These are phyloP conservation scores for Larimichthys crocea DNA, from an alignment of 2,113 vertebrate species.

Conservation along the genomic window DNA sequence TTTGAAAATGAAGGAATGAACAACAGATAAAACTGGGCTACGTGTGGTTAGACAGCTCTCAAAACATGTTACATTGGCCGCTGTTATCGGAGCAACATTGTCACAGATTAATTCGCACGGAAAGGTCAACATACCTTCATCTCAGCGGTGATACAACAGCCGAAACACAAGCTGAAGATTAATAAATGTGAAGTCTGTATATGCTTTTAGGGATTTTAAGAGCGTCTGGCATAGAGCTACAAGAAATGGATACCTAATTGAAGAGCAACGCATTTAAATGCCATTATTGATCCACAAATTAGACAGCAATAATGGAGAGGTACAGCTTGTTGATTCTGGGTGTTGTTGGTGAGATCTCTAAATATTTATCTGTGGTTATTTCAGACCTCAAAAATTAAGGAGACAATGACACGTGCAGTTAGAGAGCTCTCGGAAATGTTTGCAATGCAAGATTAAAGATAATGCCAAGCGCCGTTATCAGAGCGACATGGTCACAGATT, in stretches of 20 bases:
- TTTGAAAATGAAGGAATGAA: background rate
- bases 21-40: background rate
- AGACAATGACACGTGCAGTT: background rate
- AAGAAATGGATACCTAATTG: background rate
- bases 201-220: background rate
- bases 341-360: too few species aligned
- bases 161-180: background rate
- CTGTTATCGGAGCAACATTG: background rate
- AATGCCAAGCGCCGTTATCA: background rate
- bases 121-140: background rate
- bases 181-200: background rate
- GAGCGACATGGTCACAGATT: background rate
- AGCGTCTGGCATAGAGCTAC: background rate
- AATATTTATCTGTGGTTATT: background rate
- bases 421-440: background rate
- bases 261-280: background rate
- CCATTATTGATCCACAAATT: conserved; percentile 13
- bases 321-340: background rate
- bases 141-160: background rate
- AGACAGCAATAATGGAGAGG: background rate
- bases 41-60: background rate
- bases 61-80: background rate
- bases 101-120: background rate
- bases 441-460: background rate
- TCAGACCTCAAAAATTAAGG: background rate